Conservation (phyloP, 2,797 vertebrate species). For the Sebastes hubbsi region DNA sequence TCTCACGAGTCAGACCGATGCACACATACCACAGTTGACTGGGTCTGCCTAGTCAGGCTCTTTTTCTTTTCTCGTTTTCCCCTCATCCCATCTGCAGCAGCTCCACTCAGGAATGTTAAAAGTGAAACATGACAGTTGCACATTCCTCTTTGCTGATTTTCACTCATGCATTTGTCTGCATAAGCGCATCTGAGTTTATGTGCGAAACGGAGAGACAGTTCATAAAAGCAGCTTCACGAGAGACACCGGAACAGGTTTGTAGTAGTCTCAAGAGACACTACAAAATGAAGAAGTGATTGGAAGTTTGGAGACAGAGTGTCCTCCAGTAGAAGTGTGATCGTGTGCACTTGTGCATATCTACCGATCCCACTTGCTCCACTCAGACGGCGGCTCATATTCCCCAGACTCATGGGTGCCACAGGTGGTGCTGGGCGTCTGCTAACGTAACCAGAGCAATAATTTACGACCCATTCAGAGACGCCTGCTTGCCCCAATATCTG, state of each 20-base stretch:
- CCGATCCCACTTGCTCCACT: not conserved
- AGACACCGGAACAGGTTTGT: slow-evolving; percentile 8
- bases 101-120: slow-evolving; percentile 39
- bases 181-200: not conserved
- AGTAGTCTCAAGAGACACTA: not conserved
- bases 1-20: slow-evolving; percentile 1
- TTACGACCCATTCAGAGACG: not conserved
- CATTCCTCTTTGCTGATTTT: slow-evolving; percentile 42
- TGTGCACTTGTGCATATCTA: slow-evolving; percentile 3
- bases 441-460: slow-evolving; percentile 7
- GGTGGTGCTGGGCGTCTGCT: slow-evolving; percentile 25
- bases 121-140: slow-evolving; percentile 58
- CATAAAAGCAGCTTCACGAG: not conserved
- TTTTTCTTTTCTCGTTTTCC: not conserved
- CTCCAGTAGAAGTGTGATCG: not conserved
- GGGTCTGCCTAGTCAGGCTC: slow-evolving; percentile 36
- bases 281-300: not conserved
- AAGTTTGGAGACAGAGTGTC: not conserved
- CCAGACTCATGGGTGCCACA: slow-evolving; percentile 44
- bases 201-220: not conserved
- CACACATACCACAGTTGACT: slow-evolving; percentile 31
- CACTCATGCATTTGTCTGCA: slow-evolving; percentile 15
- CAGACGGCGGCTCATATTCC: slow-evolving; percentile 32
- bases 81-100: slow-evolving; percentile 29
- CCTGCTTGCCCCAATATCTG: not conserved